Evolutionary conservation across 37 sponge, comb jelly and placozoan genomes (phyloP).

Genomic region (Eunapius fragilis): DNA sequence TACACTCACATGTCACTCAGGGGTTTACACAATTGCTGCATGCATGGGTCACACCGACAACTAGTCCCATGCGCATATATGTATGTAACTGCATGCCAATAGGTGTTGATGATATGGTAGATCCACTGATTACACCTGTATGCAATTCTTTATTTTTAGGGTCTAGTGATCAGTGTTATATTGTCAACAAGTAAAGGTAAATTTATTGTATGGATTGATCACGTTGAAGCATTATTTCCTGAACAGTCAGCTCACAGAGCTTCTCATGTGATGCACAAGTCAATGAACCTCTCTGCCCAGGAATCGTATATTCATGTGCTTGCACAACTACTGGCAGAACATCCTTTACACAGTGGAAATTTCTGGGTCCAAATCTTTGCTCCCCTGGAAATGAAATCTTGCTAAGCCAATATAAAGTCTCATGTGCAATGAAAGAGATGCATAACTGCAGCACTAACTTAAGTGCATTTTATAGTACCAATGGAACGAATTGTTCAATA

Average conservation of each 20-base stretch:
- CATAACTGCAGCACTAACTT: not conserved
- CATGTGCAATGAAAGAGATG: not conserved
- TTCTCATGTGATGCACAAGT: not conserved
- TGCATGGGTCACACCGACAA: too few relatives aligned
- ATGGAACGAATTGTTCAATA: not conserved
- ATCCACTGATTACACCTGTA: too few relatives aligned
- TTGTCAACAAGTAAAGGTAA: too few relatives aligned
- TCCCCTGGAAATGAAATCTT: not conserved
- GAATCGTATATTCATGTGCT: not conserved
- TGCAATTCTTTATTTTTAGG: too few relatives aligned
- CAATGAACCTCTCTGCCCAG: not conserved
- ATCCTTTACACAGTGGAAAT: not conserved
- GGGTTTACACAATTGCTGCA: too few relatives aligned
- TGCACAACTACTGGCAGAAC: not conserved
- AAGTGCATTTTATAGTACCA: not conserved
- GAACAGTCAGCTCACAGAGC: not conserved
- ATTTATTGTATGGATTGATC: too few relatives aligned
- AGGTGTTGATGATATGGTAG: too few relatives aligned
- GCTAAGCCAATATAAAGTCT: not conserved
- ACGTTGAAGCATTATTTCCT: too few relatives aligned
- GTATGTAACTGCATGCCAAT: too few relatives aligned
- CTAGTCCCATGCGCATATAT: too few relatives aligned
- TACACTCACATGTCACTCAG: too few relatives aligned
- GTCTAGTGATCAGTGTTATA: too few relatives aligned
- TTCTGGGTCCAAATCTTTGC: not conserved